Evolutionary conservation across 2,797 vertebrate genomes (phyloP).

Genomic region (Synanceia verrucosa): DNA sequence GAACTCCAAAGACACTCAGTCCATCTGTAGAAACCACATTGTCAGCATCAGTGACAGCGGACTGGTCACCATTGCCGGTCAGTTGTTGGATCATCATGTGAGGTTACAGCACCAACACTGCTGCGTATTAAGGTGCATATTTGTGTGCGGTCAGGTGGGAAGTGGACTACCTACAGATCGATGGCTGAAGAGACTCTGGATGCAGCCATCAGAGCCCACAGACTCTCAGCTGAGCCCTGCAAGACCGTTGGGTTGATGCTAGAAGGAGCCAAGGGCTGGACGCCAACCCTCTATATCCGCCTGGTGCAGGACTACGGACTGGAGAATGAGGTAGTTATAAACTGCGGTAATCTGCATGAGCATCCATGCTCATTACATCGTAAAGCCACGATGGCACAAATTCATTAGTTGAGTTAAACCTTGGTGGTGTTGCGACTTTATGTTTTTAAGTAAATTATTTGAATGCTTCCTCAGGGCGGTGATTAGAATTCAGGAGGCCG

Average conservation of each 20-base stretch:
- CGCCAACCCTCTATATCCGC: constrained; percentile 94
- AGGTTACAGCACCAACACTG: background rate
- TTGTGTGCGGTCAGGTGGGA: constrained; percentile 85
- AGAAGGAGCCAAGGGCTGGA: constrained; percentile 93
- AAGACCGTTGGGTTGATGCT: constrained; percentile 89
- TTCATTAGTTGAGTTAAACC: no score
- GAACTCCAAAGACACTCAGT: constrained; percentile 93
- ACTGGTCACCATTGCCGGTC: constrained; percentile 96
- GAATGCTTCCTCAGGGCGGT: background rate
- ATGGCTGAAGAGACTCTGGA: constrained; percentile 95
- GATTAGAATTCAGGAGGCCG: no score
- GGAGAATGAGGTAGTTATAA: constrained; percentile 88
- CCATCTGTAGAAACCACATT: constrained; percentile 93
- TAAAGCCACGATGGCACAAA: background rate
- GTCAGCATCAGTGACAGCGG: constrained; percentile 90
- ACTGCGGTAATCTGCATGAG: background rate
- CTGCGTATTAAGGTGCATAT: background rate
- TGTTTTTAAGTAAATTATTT: background rate
- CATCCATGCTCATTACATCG: no score
- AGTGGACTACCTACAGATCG: constrained; percentile 96
- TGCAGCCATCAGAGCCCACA: constrained; percentile 79
- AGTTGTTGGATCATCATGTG: background rate
- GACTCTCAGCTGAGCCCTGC: constrained; percentile 77
- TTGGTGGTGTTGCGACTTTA: background rate
- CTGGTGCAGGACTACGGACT: constrained; percentile 97